phyloP scores from a whole-genome alignment of 2,113 vertebrate genomes.

The Notechis scutatus region DNA sequence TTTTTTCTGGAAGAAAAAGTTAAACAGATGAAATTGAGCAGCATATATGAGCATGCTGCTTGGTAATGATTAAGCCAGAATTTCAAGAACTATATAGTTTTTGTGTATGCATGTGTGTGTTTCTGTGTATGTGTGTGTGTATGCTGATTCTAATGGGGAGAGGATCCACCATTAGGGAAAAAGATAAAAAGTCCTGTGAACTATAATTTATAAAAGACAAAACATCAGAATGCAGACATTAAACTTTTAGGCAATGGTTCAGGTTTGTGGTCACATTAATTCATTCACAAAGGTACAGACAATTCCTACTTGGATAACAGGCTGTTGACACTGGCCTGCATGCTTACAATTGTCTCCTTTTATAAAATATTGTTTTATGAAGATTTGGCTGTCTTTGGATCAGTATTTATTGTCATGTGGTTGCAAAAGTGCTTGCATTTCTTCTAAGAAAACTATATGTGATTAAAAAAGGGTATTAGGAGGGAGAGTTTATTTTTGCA shows the following conservation, averaged over 20 bases:
- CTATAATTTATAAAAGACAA: background rate
- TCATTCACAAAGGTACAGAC: background rate
- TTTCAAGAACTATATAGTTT: background rate
- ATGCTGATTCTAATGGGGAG: background rate
- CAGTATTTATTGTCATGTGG: background rate
- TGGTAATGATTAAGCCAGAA: background rate
- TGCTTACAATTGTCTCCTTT: background rate
- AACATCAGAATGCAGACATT: background rate
- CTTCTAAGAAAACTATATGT: constrained; percentile 4
- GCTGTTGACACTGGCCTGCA: background rate
- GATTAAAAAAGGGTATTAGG: constrained; percentile 1
- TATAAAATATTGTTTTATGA: background rate
- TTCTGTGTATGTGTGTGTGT: background rate
- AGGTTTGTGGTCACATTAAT: background rate
- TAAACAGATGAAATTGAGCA: background rate
- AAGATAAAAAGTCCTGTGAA: background rate
- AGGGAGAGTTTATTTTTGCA: background rate
- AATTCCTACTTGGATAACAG: background rate
- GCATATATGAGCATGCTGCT: background rate
- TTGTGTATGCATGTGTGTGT: background rate
- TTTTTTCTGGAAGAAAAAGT: background rate
- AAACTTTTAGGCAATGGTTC: background rate
- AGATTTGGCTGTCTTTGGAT: background rate
- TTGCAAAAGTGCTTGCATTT: constrained; percentile 16
- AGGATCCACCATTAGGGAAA: background rate